Conservation (phyloP, 2,797 vertebrate species). For the Lagorchestes hirsutus region DNA sequence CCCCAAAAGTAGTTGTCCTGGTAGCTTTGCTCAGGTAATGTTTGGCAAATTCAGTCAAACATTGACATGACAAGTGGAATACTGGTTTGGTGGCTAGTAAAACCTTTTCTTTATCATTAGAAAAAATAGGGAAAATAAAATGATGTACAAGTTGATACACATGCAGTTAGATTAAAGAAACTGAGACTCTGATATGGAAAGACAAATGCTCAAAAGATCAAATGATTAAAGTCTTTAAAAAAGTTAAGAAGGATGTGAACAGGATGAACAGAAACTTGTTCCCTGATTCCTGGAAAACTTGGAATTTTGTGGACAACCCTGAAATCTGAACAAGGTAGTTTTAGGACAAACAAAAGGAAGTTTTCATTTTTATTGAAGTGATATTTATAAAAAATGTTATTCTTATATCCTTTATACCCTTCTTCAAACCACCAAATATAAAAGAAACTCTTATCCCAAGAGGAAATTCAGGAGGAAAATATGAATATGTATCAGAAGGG, state of each 20-base stretch:
- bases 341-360: constrained; percentile 40
- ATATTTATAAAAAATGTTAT: neutral
- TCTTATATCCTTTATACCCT: neutral
- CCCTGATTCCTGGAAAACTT: neutral
- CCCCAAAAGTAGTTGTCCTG: neutral
- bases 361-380: neutral
- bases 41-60: neutral
- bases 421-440: neutral
- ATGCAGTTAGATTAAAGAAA: neutral
- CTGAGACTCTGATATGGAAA: neutral
- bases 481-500: neutral
- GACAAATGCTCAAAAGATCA: neutral
- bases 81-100: neutral
- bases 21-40: neutral
- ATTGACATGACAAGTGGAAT: neutral
- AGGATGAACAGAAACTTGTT: neutral
- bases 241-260: neutral
- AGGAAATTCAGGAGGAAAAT: constrained; percentile 21
- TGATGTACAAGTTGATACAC: neutral
- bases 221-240: neutral
- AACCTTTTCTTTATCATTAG: neutral
- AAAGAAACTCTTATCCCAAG: neutral
- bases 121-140: constrained; percentile 3
- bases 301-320: neutral
- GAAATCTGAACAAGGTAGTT: neutral